A percentile compares a stretch with the other conserved stretches of the same genome.
These are phyloP conservation scores for Micoletzkya japonica DNA, from an alignment of 2,888 invertebrate species.

Conservation along the genomic window DNA sequence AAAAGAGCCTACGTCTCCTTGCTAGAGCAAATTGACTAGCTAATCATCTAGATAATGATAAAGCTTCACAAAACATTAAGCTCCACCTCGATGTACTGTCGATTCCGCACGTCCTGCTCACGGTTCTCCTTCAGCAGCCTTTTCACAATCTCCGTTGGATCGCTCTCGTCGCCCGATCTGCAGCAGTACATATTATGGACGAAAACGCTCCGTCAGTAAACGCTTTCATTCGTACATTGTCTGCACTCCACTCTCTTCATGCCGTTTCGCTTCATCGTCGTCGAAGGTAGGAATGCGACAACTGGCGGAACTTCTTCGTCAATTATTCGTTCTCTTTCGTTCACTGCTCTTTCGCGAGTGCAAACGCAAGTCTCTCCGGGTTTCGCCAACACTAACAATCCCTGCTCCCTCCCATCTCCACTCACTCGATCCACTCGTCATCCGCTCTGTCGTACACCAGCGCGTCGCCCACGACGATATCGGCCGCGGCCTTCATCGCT, in stretches of 20 bases:
- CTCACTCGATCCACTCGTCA: conserved; percentile 15
- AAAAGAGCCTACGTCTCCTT: too few relatives aligned
- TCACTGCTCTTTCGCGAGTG: too few relatives aligned
- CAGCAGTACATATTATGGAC: neutral
- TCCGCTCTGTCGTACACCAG: conserved; percentile 31
- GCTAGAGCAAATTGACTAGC: too few relatives aligned
- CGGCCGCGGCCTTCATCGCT: conserved; percentile 83
- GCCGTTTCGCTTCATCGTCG: neutral
- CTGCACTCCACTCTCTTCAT: too few relatives aligned
- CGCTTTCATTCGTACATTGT: too few relatives aligned
- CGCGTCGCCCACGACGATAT: conserved; percentile 31
- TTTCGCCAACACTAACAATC: neutral
- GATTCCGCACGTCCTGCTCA: conserved; percentile 32
- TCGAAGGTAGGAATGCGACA: neutral
- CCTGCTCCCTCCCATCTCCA: conserved; percentile 4
- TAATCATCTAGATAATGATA: too few relatives aligned
- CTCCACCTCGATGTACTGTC: conserved; percentile 41
- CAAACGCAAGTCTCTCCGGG: too few relatives aligned
- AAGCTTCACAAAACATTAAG: neutral
- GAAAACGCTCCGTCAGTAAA: too few relatives aligned
- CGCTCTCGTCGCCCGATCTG: neutral
- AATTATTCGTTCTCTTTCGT: neutral
- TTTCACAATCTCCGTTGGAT: conserved; percentile 17
- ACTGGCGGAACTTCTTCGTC: neutral
- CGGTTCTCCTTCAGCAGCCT: conserved; percentile 29